phyloP scores from a whole-genome alignment of 2,888 invertebrate genomes.

The Cremastinae sp. region DNA sequence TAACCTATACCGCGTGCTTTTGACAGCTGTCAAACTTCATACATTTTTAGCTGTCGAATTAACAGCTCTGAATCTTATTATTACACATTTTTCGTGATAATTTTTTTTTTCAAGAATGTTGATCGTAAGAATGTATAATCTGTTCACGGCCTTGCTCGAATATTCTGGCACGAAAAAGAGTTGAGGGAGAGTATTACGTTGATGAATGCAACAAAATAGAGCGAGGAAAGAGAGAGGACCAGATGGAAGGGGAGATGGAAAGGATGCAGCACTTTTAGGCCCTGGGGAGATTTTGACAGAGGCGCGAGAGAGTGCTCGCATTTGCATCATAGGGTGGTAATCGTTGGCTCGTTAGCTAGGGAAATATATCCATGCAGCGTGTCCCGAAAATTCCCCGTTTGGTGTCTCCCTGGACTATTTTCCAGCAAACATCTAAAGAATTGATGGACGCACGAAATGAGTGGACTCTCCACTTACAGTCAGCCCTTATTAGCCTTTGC shows the following conservation, averaged over 20 bases:
- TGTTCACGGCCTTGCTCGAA: not conserved
- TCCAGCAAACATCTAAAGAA: not conserved
- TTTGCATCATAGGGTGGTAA: conserved; percentile 74
- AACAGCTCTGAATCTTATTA: too few species aligned
- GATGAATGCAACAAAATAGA: too few species aligned
- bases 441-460: not conserved
- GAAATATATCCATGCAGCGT: conserved; percentile 13
- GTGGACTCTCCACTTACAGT: not conserved
- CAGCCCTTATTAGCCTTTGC: too few species aligned
- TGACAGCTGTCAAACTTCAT: too few species aligned
- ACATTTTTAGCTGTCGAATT: too few species aligned
- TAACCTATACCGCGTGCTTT: too few species aligned
- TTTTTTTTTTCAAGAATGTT: too few species aligned
- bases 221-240: conserved; percentile 1
- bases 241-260: conserved; percentile 7
- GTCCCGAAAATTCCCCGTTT: conserved; percentile 34
- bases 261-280: conserved; percentile 34
- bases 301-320: conserved; percentile 65
- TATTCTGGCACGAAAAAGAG: conserved; percentile 8
- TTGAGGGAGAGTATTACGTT: conserved; percentile 19
- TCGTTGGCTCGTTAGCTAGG: conserved; percentile 71
- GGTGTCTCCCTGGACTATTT: not conserved
- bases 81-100: too few species aligned
- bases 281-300: conserved; percentile 62
- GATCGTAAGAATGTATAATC: too few species aligned